Base-by-base conservation (phyloP, 2,888 invertebrate species). In the Zele albiditarsus region DNA sequence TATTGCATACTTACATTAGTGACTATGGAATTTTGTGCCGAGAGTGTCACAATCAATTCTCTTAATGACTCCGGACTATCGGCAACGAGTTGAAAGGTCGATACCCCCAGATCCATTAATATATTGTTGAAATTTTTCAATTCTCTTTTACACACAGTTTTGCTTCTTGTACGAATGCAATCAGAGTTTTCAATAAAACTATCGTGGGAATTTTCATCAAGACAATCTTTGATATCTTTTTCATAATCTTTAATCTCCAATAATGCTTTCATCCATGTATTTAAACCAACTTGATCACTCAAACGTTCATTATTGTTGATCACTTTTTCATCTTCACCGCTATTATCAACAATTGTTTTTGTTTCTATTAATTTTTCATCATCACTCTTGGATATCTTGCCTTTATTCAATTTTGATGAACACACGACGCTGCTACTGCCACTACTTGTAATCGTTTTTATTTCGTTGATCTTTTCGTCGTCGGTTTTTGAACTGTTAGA, bases 51-150 rank as follows among this genome's bases (percentile, higher is more conserved):
- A 28, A 90, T 87, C 6, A 91, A 85, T 38, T 87, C 81, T 53
- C 89, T 86, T 46, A 92, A 84, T 2, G 87, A 88, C 67, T 90
- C 90, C 3, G 91, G 87, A 78, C 89, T 90, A 74, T 91, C 90
- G 25, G 89, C 91, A 31, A 91, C 88, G 57, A 92, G 83, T 78
- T 90, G 88, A 83, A 92, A 91, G 25, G 80, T 83, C 0, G 88
- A 89, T 38, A 78, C 78, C 12, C 84, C 80, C 6, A 89, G 80
- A 62, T 88, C 87, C 3, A 67, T 75, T n/a, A 88, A 77, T 75
- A 89, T 79, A 20, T 77, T 74, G n/a, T 84, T 80, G 62, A 88
- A 83, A 74, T 83, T 71, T 0, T 82, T 68, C 1, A 77, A 75
- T 58, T 83, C 80, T 33, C 80, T 78, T 28, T 81, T 78, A 77